Percentiles rank a stretch among this genome's conserved stretches.
phyloP scores from a whole-genome alignment of 2,888 invertebrate species.

The Adelognathus sp. region DNA sequence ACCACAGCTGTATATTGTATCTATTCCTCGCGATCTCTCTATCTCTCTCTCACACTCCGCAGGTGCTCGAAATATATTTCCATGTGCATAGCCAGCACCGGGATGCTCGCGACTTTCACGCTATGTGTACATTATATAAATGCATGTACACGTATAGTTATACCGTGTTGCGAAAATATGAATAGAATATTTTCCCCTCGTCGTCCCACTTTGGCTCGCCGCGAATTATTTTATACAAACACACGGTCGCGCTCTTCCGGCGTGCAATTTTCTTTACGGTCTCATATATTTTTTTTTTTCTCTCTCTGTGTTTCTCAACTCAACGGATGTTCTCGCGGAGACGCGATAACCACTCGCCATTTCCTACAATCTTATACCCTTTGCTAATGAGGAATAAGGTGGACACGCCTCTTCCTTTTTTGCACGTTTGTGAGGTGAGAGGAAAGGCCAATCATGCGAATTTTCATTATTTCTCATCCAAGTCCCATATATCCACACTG shows the following conservation, averaged over 20 bases:
- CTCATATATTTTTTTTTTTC: no score
- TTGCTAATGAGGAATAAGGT: neutral
- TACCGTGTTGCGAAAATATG: slow-evolving; percentile 32
- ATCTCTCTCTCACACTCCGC: neutral
- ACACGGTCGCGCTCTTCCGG: neutral
- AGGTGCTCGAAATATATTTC: neutral
- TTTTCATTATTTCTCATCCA: no score
- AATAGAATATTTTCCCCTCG: slow-evolving; percentile 30
- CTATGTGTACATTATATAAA: neutral
- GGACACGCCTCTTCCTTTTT: no score
- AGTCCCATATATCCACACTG: no score
- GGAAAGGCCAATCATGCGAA: no score
- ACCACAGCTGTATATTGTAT: neutral
- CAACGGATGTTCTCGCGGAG: neutral
- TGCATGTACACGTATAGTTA: no score
- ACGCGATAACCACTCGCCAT: neutral
- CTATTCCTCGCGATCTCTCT: slow-evolving; percentile 3
- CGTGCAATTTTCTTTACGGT: neutral
- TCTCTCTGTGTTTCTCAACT: neutral
- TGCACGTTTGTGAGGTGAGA: no score
- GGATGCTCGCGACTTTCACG: slow-evolving; percentile 18
- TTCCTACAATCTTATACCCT: no score
- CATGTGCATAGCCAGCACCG: neutral
- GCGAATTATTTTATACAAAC: slow-evolving; percentile 20
- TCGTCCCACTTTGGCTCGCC: neutral